Evolutionary conservation across 2,113 vertebrate genomes (phyloP), one percentile per base, ranked within the genome.

Genomic region (Calidris pugnax): DNA sequence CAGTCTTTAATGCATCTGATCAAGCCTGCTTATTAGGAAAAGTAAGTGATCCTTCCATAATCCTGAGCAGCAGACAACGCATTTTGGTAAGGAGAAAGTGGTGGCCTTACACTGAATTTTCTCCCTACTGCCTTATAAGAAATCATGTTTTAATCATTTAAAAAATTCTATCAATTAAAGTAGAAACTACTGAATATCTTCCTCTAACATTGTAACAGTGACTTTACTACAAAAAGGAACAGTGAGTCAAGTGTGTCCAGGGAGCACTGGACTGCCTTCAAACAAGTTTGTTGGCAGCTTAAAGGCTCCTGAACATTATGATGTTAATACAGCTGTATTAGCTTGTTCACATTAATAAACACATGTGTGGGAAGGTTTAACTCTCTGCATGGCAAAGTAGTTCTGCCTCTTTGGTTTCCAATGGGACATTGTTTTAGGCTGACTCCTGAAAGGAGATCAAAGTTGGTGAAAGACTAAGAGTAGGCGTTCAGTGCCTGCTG

Each of bases 321-420:
- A 77, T 87, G 85, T 95, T 93, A 95, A 85, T 92, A 89, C 78
- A 87, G 82, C 85, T 95, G 87, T 81, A 74, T 87, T 66, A 83
- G 85, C 94, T 94, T 39, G 56, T 80, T 95, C 77, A 86, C 84
- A 53, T 84, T 91, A 95, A 94, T 80, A 93, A 86, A 77, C 77
- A 93, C 39, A 4, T 59, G 68, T 93, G 91, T 83, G 94, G 87
- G 95, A 87, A 93, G 91, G 84, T 94, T 89, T 51, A 93, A 48
- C 78, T 50, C 75, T 62, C 77, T 73, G 57, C 28, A 4, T 32
- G 35, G 66, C 87, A 93, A 85, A 95, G 85, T 35, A 85, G 81
- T 79, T 82, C 75, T 96, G 83, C 62, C 74, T 87, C 74, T 85
- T 83, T 62, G 60, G 59, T 91, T 95, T 93, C 87, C 68, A 95